A percentile compares a stretch with the other conserved stretches of the same genome.
phyloP scores from a whole-genome alignment of 2,113 vertebrate species.

The Hippocampus comes region DNA sequence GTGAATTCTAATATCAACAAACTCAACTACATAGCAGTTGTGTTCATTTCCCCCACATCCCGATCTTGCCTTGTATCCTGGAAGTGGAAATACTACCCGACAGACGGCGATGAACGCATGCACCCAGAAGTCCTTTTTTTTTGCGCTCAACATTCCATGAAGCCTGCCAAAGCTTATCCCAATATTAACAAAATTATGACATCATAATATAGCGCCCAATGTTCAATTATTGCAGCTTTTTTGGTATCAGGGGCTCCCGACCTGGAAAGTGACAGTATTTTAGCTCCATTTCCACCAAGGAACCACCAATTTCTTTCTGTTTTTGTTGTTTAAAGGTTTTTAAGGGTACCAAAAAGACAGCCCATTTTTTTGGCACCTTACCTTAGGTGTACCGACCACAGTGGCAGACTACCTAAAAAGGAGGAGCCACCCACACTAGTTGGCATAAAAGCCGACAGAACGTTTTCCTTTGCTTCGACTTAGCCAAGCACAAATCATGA shows the following conservation, averaged over 20 bases:
- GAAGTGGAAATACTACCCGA: conserved; percentile 34
- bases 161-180: conserved; percentile 1
- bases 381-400: too few species aligned
- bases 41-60: neutral
- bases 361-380: neutral
- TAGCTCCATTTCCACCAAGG: neutral
- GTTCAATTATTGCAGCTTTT: conserved; percentile 28
- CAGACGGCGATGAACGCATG: conserved; percentile 42
- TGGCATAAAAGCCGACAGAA: too few species aligned
- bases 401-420: too few species aligned
- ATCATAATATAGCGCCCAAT: conserved; percentile 8
- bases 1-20: neutral
- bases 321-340: neutral
- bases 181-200: neutral
- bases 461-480: too few species aligned
- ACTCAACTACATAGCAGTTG: neutral
- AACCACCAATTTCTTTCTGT: neutral
- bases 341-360: neutral
- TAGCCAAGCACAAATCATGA: too few species aligned
- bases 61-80: neutral
- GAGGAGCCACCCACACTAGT: too few species aligned
- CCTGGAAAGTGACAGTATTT: conserved; percentile 36
- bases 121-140: neutral
- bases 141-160: conserved; percentile 3
- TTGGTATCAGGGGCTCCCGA: conserved; percentile 28